Evolutionary conservation across 2,797 vertebrate genomes (phyloP), one percentile per base, ranked within the genome.

Genomic region (Benthosema pterotum): DNA sequence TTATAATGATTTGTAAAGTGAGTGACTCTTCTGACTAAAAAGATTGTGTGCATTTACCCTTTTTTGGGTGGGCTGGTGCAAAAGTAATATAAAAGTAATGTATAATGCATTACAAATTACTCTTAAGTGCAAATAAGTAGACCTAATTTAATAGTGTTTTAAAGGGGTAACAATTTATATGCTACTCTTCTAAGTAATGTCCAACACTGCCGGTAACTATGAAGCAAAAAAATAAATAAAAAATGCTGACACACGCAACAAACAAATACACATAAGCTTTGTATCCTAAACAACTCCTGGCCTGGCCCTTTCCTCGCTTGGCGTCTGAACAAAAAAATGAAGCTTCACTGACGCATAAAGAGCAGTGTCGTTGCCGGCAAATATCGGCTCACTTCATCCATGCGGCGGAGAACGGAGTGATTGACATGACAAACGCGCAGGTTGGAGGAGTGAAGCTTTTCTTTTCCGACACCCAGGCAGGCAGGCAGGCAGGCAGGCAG

Each of bases 371-470:
- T 72, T 81, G 60, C 58, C 25, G 60, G 68, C 60, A 63, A 75
- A 69, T 68, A 60, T 67, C 50, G 45, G 45, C 32, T 6, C 16
- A 25, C 32, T 38, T 38, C 32, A 49, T 66, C 52, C 51, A 66
- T n/a, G 43, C 45, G 50, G 19, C 59, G 46, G 15, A 1, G 28
- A 7, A 32, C 5, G 1, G 32, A 38, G 9, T 38, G 8, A 53
- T n/a, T 72, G 80, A 82, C 80, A 78, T 82, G 82, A 89, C 66
- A 83, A 83, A 88, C 64, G 52, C 73, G 15, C 64, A 61, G 76
- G 74, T 76, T n/a, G n/a, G n/a, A n/a, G n/a, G n/a, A 63, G 63
- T 60, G 73, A 78, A 85, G 71, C 49, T 57, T 59, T 78, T 84
- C 63, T 82, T 77, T 79, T 52, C 77, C 18, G 42, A n/a, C 48